Evolutionary conservation across 2,113 vertebrate genomes (phyloP), one percentile per base, ranked within the genome.

Genomic region (Dermatemys mawii): DNA sequence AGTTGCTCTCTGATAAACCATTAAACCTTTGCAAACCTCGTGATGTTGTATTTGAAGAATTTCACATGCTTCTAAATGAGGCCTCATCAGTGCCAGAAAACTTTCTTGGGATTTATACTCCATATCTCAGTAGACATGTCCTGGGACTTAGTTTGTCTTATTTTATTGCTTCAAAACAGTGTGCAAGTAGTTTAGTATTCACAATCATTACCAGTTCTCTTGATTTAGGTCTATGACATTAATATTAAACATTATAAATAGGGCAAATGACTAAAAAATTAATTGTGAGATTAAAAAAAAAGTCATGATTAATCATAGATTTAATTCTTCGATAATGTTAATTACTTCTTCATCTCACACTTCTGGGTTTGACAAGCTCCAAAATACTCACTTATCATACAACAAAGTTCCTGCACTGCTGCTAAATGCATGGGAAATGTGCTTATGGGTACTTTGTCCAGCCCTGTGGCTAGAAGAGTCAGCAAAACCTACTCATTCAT

Each of bases 401-500:
- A 97, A 92, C 78, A 95, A 94, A 95, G 85, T 60, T 91, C 53
- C 35, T 86, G 83, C 80, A 93, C 85, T 88, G 85, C 78, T 92
- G 67, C 38, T 94, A 96, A 94, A 50, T 80, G 70, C 76, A 95
- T 94, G 91, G 89, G 86, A 95, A 98, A 95, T 94, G 88, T 95
- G 91, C 95, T 96, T 93, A 86, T 50, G 94, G 87, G 90, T 93
- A 85, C 83, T 98, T 95, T 94, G 84, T 96, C 83, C 92, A 91
- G 48, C 60, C 8, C 11, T 81, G 13, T 70, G 84, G 86, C 92
- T 93, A 80, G 89, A 89, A 89, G 79, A 91, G 95, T 97, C 96
- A 96, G 95, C 96, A 96, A 97, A 97, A 85, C 51, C 83, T 83
- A 85, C 88, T 95, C 95, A 95, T 92, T 97, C 94, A 95, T 90